Evolutionary conservation across 2,888 invertebrate genomes (phyloP), one percentile per base, ranked within the genome.

Genomic region (Ctena decussata): DNA sequence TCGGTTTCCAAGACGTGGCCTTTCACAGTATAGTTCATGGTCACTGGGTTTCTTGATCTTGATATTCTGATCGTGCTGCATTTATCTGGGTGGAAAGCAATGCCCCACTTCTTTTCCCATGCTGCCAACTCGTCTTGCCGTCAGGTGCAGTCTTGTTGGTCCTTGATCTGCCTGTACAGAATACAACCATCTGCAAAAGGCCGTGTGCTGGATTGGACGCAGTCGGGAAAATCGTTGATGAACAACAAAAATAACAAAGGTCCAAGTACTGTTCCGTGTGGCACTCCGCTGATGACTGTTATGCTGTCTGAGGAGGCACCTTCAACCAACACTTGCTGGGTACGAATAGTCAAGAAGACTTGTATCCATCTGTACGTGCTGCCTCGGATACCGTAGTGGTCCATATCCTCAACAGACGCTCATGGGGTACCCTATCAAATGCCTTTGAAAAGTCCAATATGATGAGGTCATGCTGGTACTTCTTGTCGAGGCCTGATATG

Each of bases 71-170:
- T 6, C 6, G 44, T 27, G 21, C 39, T 71, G 39, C 71, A 71
- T n/a, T 71, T 71, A n/a, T 46, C 46, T 12, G 53, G 74, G 49
- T 74, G 74, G 32, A 49, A 74, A 0, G 49, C n/a, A 30, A 74
- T 49, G 11, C 74, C 74, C 53, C 74, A 74, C 24, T 37, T 74
- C 24, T 30, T 27, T 27, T 74, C 74, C 53, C 74, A 74, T 46
- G 12, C 6, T 39, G 74, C 35, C 8, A 74, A 37, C 21, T 49
- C 74, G 12, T 49, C 74, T 46, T 74, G 74, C 1, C 46, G 44
- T 0, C 0, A 30, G 12, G 15, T 8, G 30, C 49, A 49, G 49
- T 74, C 74, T 3, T 49, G 6, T 12, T 30, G 35, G 5, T 0
- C 11, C 12, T 27, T 46, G 15, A 74, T 21, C 21, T 49, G 11